Evolutionary conservation across 2,113 vertebrate genomes (phyloP).

Genomic region (Coreoperca whiteheadi): DNA sequence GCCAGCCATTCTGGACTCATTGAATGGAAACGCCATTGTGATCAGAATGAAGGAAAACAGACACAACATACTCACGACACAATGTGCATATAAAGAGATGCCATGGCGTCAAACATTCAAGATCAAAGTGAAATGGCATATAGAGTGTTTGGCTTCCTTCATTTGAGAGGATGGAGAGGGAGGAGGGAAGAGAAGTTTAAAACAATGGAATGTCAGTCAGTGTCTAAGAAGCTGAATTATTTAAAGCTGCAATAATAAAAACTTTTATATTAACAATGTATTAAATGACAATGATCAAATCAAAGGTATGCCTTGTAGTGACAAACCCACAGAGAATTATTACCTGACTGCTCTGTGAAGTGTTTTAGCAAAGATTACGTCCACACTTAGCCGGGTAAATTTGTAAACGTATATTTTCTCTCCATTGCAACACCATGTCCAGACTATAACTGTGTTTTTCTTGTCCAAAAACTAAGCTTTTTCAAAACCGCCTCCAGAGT

Average conservation of each 20-base stretch:
- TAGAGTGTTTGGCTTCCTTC: background rate
- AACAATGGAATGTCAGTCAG: background rate
- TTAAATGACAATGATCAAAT: no score
- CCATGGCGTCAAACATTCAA: background rate
- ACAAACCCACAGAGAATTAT: background rate
- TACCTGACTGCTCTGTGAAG: no score
- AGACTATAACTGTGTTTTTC: background rate
- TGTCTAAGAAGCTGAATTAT: background rate
- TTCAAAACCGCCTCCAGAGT: background rate
- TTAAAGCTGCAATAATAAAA: background rate
- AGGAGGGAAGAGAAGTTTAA: background rate
- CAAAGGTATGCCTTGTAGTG: background rate
- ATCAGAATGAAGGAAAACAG: conserved; percentile 22
- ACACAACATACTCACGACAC: background rate
- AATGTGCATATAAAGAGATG: background rate
- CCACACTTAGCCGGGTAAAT: no score
- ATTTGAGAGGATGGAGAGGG: background rate
- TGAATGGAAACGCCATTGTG: conserved; percentile 19
- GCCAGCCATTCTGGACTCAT: background rate
- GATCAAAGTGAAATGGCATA: background rate
- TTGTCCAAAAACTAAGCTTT: background rate
- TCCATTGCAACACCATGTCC: background rate
- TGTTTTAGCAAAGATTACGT: background rate
- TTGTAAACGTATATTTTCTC: background rate
- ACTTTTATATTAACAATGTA: no score